These are phyloP conservation scores for Bujurquina vittata DNA, from an alignment of 2,113 vertebrate species.

Conservation along the genomic window DNA sequence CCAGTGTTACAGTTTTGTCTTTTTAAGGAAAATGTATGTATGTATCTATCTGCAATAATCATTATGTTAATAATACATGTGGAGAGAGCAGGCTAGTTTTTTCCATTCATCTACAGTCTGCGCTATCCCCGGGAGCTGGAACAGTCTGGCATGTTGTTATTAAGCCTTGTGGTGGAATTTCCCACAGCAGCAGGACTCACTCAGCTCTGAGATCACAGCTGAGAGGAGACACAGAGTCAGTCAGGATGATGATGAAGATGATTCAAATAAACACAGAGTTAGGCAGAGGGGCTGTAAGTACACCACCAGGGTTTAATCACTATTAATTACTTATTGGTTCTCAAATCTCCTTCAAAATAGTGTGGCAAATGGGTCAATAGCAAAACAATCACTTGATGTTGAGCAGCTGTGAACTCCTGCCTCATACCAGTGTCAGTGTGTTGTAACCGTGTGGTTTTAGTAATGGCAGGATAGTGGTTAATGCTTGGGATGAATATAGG, in stretches of 20 bases:
- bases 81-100: slow-evolving; percentile 14
- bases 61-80: not conserved
- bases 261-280: not conserved
- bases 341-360: not conserved
- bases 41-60: not conserved
- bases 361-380: not conserved
- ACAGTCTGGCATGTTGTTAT: slow-evolving; percentile 53
- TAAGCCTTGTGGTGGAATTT: slow-evolving; percentile 44
- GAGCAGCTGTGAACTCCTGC: not conserved
- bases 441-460: not conserved
- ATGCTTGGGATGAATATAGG: not conserved
- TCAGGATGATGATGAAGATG: not conserved
- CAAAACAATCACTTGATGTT: slow-evolving; percentile 13
- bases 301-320: not conserved
- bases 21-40: not conserved
- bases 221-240: not conserved
- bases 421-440: not conserved
- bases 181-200: slow-evolving; percentile 15
- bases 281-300: not conserved
- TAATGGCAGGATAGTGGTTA: not conserved
- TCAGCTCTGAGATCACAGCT: slow-evolving; percentile 1
- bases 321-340: not conserved
- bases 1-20: not conserved
- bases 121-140: slow-evolving; percentile 38
- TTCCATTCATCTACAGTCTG: slow-evolving; percentile 24